Percentiles rank a stretch among this genome's conserved stretches.
These are phyloP conservation scores for Tapera naevia DNA, from an alignment of 2,797 vertebrate genomes.

Conservation along the genomic window DNA sequence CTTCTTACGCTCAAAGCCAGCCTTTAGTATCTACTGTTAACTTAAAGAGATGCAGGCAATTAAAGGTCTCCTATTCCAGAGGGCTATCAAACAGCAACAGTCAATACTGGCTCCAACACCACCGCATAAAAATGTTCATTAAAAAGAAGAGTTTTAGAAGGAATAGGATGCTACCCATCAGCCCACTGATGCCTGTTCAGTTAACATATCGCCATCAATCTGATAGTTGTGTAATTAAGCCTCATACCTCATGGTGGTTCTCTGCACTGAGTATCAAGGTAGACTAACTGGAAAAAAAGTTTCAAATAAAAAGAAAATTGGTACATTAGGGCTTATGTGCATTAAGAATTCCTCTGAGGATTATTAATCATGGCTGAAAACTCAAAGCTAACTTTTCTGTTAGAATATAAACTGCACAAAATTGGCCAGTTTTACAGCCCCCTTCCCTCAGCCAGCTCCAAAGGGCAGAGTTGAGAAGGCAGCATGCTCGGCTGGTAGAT, in stretches of 20 bases:
- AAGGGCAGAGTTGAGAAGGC: background rate
- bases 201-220: background rate
- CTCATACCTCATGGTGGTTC: background rate
- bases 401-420: background rate
- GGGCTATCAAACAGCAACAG: background rate
- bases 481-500: fast-evolving
- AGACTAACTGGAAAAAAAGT: background rate
- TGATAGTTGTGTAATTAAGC: constrained; percentile 31
- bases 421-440: background rate
- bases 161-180: background rate
- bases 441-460: background rate
- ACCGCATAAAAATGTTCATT: background rate
- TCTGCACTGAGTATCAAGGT: background rate
- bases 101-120: background rate
- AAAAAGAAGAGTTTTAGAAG: background rate
- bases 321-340: background rate
- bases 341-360: background rate
- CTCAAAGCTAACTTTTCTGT: background rate
- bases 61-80: background rate
- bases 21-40: background rate
- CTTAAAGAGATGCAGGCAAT: background rate
- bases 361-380: background rate
- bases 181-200: background rate
- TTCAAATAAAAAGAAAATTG: background rate
- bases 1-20: background rate